Evolutionary conservation across 2,113 vertebrate species (phyloP), one percentile per base, ranked within the genome.

Genomic region (Rhea pennata): DNA sequence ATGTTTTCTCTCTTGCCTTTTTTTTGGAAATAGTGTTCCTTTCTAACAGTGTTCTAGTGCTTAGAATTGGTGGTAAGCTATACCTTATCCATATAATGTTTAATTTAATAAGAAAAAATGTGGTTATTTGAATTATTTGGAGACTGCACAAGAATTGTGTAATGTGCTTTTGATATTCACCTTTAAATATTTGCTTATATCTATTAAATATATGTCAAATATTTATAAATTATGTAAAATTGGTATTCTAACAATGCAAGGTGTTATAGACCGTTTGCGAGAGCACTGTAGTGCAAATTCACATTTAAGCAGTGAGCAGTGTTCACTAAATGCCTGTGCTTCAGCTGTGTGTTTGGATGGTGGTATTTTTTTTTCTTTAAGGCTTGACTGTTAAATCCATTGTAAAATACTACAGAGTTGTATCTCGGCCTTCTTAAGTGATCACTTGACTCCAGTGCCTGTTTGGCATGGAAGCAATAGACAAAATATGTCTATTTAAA

Each of bases 41-140:
- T 90, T 88, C 78, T 86, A 90, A 79, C 50, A 61, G 86, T 72
- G 36, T 92, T 96, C 93, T 80, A 95, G 87, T 84, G 67, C 91
- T 94, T 77, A 62, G 83, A 87, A 75, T 77, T 96, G 78, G 91
- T 58, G 71, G 88, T 87, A 88, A 96, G 61, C 88, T 86, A 6
- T 95, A 91, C 93, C 96, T 96, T 90, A 92, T 77, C 70, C 78
- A 83, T 80, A 69, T 65, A 96, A 86, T 64, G 50, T 92, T 94
- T 96, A 95, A 96, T 96, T 93, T 96, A 93, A 95, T 92, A 96
- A 94, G 82, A 73, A 21, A 95, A 91, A 93, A 92, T 85, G 65
- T 76, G 92, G 95, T 96, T 96, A 95, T 94, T 95, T 94, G 66
- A 96, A 91, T 97, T 97, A 97, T 97, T 95, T 96, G 87, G 59